Conservation (phyloP, 2,113 vertebrate species). For the Xenopus laevis region DNA sequence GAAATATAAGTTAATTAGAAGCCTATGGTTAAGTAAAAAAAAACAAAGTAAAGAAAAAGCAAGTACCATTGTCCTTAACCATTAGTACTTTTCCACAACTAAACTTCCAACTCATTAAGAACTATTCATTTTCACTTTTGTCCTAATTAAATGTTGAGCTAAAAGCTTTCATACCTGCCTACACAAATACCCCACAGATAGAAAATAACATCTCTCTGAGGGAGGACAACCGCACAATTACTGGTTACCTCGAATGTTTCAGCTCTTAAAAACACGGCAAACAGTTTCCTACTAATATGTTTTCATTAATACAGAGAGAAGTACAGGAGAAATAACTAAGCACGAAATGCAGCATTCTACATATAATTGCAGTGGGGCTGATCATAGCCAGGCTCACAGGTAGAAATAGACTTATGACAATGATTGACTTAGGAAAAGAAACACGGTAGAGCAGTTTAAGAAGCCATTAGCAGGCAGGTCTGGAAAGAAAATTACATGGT, state of each 20-base stretch:
- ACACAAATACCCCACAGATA: slow-evolving; percentile 22
- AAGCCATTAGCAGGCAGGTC: slow-evolving; percentile 5
- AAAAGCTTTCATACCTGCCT: slow-evolving; percentile 24
- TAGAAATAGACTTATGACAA: neutral
- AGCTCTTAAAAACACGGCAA: neutral
- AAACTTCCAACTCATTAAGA: neutral
- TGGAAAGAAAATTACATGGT: slow-evolving; percentile 8
- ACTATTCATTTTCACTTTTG: slow-evolving; percentile 27
- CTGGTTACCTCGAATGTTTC: neutral
- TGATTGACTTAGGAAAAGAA: slow-evolving; percentile 8
- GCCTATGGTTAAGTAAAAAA: neutral
- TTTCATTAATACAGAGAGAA: no score
- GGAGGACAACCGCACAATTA: neutral
- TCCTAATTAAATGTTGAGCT: slow-evolving; percentile 24
- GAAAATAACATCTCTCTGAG: neutral
- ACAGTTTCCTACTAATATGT: no score
- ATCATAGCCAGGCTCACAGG: no score
- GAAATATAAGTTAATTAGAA: neutral
- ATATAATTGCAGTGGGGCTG: no score
- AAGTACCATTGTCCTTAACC: neutral
- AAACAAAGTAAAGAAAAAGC: slow-evolving; percentile 1
- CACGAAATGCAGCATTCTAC: no score
- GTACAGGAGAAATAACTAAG: no score
- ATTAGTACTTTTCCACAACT: slow-evolving; percentile 8
- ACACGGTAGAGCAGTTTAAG: neutral